Conservation (phyloP, 1,140 invertebrate species). For the Liolophura sinensis region DNA sequence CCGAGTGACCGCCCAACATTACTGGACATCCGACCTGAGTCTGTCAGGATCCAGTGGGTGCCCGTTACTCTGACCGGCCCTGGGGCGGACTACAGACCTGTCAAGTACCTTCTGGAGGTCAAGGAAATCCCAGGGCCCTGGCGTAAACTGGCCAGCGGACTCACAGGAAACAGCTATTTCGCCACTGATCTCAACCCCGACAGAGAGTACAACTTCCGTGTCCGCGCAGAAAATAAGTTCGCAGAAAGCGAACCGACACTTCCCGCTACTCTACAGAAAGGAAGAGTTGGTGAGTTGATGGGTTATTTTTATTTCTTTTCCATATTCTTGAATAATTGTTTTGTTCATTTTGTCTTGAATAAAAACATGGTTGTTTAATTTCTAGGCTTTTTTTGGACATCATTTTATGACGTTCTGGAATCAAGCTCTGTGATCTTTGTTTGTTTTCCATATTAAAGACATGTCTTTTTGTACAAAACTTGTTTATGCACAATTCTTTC, state of each 20-base stretch:
- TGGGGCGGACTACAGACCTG: constrained; percentile 32
- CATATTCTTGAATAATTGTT: too few relatives aligned
- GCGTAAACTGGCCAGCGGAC: constrained; percentile 35
- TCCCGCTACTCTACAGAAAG: constrained; percentile 27
- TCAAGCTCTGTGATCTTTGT: too few relatives aligned
- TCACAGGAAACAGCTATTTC: constrained; percentile 37
- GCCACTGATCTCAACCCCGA: constrained; percentile 37
- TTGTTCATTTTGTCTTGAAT: too few relatives aligned
- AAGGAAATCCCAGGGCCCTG: constrained; percentile 46
- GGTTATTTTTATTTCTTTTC: too few relatives aligned
- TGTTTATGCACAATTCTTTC: too few relatives aligned
- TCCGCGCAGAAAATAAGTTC: constrained; percentile 43
- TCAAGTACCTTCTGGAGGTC: constrained; percentile 46
- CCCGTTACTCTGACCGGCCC: constrained; percentile 36
- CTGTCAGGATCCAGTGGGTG: constrained; percentile 42
- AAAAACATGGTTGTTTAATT: too few relatives aligned
- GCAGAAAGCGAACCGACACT: constrained; percentile 46
- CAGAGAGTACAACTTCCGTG: constrained; percentile 48
- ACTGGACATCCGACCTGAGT: constrained; percentile 33
- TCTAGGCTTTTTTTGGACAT: too few relatives aligned
- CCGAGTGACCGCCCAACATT: constrained; percentile 33
- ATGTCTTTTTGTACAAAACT: too few relatives aligned
- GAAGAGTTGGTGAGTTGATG: constrained; percentile 11
- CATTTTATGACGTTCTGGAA: too few relatives aligned
- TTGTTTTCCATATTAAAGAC: too few relatives aligned